Base-by-base conservation (phyloP, 2,888 invertebrate genomes). In the Trissonchulus latispiculum region DNA sequence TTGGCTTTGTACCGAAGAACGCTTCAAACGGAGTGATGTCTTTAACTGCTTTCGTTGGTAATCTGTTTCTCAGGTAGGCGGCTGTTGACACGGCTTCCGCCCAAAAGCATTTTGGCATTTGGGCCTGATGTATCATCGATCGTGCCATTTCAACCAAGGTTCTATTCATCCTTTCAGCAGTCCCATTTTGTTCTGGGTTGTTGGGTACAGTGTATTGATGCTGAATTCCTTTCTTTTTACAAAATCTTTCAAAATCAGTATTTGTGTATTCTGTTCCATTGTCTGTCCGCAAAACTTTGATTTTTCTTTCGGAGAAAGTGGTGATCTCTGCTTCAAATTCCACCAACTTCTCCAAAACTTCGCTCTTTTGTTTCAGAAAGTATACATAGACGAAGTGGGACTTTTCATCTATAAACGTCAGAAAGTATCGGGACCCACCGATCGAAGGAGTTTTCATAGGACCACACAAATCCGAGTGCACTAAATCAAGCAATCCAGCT, bases 141-240 rank as follows among this genome's bases (percentile, higher is more conserved):
- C 75, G 35, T 35, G 76, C 75, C 62, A 73, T 74, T 69, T 79
- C 78, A 2, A 76, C 70, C 2, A 79, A 31, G 18, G 77, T 79
- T 33, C 76, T 36, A 71, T 79, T 79, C 72, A 76, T 73, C 1
- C 77, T 28, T 61, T 79, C 77, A 18, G 77, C 75, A 1, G 78
- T 72, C 31, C 48, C 48, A 48, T 48, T 48, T 23, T 48, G 48
- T 77, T 18, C 72, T 23, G 77, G 79, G 2, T 72, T 76, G 33
- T 76, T 69, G 1, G 76, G 73, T 15, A 76, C 72, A 0, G 78
- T 75, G 1, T 32, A 28, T 61, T 76, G 61, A 69, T 78, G 77
- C 0, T 62, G 1, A 18, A 77, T 79, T 15, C 76, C 78, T 15
- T 74, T 36, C 23, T 37, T 71, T 37, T 66, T 72, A 8, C 77